Percentiles rank a stretch among this genome's conserved stretches.
Conservation (phyloP, 2,797 vertebrate species). For the Syngnathus acus region DNA sequence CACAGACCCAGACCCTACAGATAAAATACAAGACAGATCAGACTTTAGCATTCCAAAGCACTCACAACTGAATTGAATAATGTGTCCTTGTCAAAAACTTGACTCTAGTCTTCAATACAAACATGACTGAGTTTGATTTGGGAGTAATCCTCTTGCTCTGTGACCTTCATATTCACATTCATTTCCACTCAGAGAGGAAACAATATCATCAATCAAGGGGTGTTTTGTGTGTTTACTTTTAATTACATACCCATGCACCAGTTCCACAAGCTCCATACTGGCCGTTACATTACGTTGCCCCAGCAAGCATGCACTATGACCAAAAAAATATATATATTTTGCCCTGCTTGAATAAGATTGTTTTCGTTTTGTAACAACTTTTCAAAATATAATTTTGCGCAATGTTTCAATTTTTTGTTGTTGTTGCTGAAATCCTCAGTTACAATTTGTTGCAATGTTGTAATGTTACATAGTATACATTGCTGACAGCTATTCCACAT, state of each 20-base stretch:
- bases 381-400: background rate
- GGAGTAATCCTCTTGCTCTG: background rate
- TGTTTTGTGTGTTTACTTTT: slow-evolving; percentile 51
- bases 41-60: background rate
- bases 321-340: no score
- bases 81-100: background rate
- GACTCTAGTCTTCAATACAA: background rate
- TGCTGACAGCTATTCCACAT: background rate
- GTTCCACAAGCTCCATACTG: slow-evolving; percentile 8
- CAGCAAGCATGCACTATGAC: background rate
- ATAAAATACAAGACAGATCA: background rate
- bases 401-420: background rate
- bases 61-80: background rate
- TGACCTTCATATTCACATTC: slow-evolving; percentile 29
- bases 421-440: background rate
- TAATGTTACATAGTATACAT: background rate
- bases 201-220: slow-evolving; percentile 27
- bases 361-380: background rate
- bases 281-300: no score
- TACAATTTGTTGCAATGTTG: background rate
- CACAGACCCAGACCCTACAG: background rate
- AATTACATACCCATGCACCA: slow-evolving; percentile 31
- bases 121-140: background rate
- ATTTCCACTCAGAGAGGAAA: slow-evolving; percentile 26
- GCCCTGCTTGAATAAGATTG: background rate